Percentiles rank a stretch among this genome's conserved stretches.
phyloP scores from a whole-genome alignment of 2,113 vertebrate genomes.

The Motacilla alba region DNA sequence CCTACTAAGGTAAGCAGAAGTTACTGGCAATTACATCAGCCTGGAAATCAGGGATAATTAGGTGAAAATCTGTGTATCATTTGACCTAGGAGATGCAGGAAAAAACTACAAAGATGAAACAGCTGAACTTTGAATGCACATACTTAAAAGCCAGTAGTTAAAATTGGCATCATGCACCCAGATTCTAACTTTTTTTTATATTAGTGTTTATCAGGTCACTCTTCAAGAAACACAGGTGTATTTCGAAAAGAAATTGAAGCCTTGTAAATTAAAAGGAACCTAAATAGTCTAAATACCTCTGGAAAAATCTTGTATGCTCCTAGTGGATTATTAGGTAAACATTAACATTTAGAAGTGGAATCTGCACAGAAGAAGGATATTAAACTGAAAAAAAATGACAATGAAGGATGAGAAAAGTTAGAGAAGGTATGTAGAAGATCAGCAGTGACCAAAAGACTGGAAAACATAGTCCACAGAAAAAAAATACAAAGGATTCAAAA shows the following conservation, averaged over 20 bases:
- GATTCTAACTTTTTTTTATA: background rate
- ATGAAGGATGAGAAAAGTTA: background rate
- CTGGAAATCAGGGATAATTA: background rate
- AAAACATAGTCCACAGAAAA: background rate
- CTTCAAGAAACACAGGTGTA: background rate
- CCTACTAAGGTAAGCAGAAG: background rate
- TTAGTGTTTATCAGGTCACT: background rate
- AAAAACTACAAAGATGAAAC: background rate
- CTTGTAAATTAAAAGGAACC: background rate
- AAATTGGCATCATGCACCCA: background rate
- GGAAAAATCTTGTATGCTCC: background rate
- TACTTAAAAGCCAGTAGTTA: background rate
- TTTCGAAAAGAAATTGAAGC: background rate
- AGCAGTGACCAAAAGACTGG: background rate
- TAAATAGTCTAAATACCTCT: background rate
- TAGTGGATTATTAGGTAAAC: background rate
- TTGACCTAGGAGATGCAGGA: background rate
- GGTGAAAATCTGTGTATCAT: background rate
- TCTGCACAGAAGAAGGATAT: background rate
- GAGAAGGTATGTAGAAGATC: background rate
- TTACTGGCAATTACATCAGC: background rate
- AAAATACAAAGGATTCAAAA: background rate
- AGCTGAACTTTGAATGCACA: background rate
- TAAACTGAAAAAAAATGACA: background rate
- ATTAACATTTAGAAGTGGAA: background rate